Conservation (phyloP, 1,140 invertebrate species). For the Laodelphax striatellus region DNA sequence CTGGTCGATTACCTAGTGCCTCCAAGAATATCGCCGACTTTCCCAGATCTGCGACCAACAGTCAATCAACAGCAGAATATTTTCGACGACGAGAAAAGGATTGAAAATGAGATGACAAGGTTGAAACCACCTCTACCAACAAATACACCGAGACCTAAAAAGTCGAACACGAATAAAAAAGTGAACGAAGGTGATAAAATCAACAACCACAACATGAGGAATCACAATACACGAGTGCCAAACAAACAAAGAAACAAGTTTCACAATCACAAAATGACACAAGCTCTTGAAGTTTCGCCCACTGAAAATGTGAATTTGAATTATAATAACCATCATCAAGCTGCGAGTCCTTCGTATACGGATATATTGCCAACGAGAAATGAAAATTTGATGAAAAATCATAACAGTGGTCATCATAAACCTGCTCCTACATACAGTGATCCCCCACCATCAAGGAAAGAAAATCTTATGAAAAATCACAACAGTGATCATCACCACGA, state of each 20-base stretch:
- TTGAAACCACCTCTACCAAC: constrained; percentile 2
- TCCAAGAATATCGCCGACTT: constrained; percentile 16
- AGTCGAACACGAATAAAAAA: background rate
- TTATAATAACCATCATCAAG: no score
- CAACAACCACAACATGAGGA: no score
- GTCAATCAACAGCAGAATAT: background rate
- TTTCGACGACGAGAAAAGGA: no score
- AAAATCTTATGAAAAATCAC: background rate
- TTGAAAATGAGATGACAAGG: background rate
- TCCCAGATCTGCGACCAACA: background rate
- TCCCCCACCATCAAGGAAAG: no score
- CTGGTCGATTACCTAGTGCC: constrained; percentile 16
- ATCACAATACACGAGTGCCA: no score
- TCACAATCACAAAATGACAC: background rate
- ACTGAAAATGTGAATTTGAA: background rate
- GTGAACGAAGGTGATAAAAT: background rate
- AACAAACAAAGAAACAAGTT: background rate
- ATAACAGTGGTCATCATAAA: no score
- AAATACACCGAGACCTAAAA: background rate
- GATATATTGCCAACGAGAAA: no score
- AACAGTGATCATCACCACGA: background rate
- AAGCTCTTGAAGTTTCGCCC: background rate
- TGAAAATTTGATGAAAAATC: no score
- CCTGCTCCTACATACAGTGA: no score
- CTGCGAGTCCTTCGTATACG: no score